These are phyloP conservation scores for Artibeus lituratus DNA, from an alignment of 2,797 vertebrate genomes.

Conservation along the genomic window DNA sequence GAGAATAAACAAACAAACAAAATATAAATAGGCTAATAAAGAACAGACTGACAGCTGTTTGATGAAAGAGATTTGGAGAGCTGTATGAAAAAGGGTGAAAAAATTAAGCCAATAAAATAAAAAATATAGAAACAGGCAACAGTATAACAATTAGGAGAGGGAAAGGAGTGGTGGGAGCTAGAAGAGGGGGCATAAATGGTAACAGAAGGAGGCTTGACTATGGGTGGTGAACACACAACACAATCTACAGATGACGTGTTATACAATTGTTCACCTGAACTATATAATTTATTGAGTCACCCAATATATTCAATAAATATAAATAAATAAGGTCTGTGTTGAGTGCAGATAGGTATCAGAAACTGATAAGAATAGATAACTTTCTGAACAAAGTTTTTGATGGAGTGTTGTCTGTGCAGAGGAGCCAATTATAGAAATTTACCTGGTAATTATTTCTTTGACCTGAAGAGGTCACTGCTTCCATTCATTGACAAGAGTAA, in stretches of 20 bases:
- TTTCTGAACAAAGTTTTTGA: background rate
- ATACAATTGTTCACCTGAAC: background rate
- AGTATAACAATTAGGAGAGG: background rate
- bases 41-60: background rate
- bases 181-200: background rate
- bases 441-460: background rate
- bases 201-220: background rate
- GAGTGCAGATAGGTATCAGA: background rate
- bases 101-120: background rate
- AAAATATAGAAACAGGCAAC: background rate
- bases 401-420: background rate
- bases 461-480: constrained; percentile 33
- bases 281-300: background rate
- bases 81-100: background rate
- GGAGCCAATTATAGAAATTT: background rate
- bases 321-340: background rate
- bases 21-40: background rate
- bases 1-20: background rate
- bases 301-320: background rate
- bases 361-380: background rate
- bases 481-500: background rate
- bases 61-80: background rate
- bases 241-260: background rate
- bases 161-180: background rate
- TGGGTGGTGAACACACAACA: background rate